A percentile compares a stretch with the other conserved stretches of the same genome.
These are phyloP conservation scores for Callopanchax toddi DNA, from an alignment of 2,113 vertebrate species.

Conservation along the genomic window DNA sequence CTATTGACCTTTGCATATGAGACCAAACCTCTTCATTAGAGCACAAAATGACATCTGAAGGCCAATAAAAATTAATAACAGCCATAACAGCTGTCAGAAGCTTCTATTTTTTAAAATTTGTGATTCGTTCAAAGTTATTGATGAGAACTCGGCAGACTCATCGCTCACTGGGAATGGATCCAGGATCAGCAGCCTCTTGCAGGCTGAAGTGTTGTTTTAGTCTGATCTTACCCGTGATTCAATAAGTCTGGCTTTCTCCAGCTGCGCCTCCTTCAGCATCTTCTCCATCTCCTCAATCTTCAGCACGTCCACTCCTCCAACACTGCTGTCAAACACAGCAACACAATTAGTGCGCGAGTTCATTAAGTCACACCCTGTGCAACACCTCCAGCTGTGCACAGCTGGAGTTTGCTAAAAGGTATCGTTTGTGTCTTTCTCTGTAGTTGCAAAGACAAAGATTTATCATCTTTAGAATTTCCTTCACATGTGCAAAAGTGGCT, in stretches of 20 bases:
- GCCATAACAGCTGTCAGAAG: neutral
- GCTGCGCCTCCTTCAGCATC: constrained; percentile 91
- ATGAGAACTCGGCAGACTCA: constrained; percentile 16
- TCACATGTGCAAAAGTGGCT: neutral
- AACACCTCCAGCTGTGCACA: neutral
- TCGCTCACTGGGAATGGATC: constrained; percentile 39
- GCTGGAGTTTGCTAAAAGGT: neutral
- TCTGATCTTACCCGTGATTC: constrained; percentile 86
- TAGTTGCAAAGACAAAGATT: neutral
- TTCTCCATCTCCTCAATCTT: constrained; percentile 98
- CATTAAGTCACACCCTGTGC: neutral
- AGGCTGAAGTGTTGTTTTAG: neutral
- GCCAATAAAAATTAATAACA: constrained; percentile 32
- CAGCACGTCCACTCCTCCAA: constrained; percentile 83
- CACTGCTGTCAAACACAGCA: constrained; percentile 68
- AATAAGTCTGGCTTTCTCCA: constrained; percentile 91
- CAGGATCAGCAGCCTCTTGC: neutral
- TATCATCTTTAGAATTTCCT: neutral
- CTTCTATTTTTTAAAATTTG: neutral
- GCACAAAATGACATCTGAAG: constrained; percentile 9
- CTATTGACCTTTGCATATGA: neutral
- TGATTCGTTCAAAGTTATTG: constrained; percentile 23
- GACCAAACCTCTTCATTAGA: neutral
- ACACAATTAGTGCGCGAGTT: neutral
- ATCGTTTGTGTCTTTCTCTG: neutral